A percentile compares a stretch with the other conserved stretches of the same genome.
These are phyloP conservation scores for Benthosema pterotum DNA, from an alignment of 2,797 vertebrate genomes.

Conservation along the genomic window DNA sequence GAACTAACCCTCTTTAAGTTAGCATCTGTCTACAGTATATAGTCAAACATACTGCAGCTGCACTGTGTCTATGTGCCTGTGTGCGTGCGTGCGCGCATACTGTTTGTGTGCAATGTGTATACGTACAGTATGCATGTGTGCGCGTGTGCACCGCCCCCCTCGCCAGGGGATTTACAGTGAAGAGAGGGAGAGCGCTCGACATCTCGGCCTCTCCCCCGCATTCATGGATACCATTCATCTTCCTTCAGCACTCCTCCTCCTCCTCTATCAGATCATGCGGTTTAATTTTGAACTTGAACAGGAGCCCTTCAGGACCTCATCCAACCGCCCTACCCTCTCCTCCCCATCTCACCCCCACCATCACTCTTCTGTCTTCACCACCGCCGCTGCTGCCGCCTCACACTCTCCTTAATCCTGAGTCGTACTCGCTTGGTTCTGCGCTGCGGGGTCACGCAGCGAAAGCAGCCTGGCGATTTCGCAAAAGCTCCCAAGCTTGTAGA, in stretches of 20 bases:
- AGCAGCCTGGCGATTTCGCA: too few relatives aligned
- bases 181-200: conserved; percentile 42
- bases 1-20: too few relatives aligned
- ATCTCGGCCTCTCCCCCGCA: conserved; percentile 39
- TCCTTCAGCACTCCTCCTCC: conserved; percentile 28
- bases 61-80: not conserved
- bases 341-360: not conserved
- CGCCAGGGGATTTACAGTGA: conserved; percentile 38
- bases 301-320: conserved; percentile 5
- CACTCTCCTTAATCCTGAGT: not conserved
- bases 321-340: not conserved
- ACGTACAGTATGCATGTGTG: not conserved
- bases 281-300: conserved; percentile 46
- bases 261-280: conserved; percentile 47
- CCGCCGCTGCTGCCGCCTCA: conserved; percentile 32
- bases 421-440: too few relatives aligned
- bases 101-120: too few relatives aligned
- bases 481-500: too few relatives aligned
- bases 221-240: conserved; percentile 56
- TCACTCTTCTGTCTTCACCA: not conserved
- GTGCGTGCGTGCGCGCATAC: not conserved
- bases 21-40: too few relatives aligned
- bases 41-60: too few relatives aligned
- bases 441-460: too few relatives aligned
- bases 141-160: conserved; percentile 11